These are phyloP conservation scores for Mola mola DNA, from an alignment of 2,113 vertebrate genomes.

Conservation along the genomic window DNA sequence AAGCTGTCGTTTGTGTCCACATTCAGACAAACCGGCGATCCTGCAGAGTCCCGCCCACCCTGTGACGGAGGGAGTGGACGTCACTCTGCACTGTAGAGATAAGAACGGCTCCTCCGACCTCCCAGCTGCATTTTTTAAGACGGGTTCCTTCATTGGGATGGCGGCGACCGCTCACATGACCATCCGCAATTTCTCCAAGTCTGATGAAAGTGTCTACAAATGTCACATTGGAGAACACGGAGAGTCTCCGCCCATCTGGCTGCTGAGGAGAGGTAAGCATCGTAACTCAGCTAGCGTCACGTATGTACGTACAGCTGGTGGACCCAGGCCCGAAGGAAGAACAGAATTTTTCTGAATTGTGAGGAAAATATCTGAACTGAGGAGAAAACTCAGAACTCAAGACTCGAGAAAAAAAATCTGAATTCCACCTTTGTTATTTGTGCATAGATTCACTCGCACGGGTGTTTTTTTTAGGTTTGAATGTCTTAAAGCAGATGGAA, in stretches of 20 bases:
- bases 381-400: no score
- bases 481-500: no score
- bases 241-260: slow-evolving; percentile 29
- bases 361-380: no score
- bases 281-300: neutral
- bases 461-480: no score
- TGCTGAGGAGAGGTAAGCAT: slow-evolving; percentile 26
- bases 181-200: slow-evolving; percentile 25
- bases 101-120: fast-evolving
- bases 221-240: fast-evolving
- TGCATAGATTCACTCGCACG: no score
- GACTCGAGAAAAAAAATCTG: no score
- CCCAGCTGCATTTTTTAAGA: slow-evolving; percentile 22
- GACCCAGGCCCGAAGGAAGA: neutral
- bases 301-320: neutral
- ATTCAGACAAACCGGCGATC: neutral
- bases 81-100: slow-evolving; percentile 10
- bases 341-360: no score
- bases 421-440: no score
- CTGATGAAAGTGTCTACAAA: slow-evolving; percentile 46
- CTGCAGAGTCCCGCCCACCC: slow-evolving; percentile 8
- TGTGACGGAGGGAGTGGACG: neutral
- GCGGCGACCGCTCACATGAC: slow-evolving; percentile 18
- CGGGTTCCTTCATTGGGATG: fast-evolving
- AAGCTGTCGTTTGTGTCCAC: neutral